These are phyloP conservation scores for Urophycis tenuis DNA, from an alignment of 2,797 vertebrate species.

Conservation along the genomic window DNA sequence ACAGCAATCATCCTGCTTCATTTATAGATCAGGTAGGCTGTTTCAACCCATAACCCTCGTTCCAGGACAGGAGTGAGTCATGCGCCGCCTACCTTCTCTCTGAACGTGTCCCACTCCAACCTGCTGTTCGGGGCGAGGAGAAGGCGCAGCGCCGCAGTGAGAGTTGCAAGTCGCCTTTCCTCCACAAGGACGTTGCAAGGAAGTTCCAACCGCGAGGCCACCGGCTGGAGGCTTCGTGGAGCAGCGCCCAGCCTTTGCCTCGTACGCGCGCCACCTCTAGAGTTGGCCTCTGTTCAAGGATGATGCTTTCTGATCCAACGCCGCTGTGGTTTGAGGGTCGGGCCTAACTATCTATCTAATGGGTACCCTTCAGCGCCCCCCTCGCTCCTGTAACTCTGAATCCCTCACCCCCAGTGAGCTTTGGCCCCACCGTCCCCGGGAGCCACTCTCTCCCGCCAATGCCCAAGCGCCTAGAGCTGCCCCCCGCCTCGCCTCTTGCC, in stretches of 20 bases:
- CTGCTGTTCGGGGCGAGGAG: background rate
- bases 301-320: background rate
- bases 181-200: background rate
- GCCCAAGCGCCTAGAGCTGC: background rate
- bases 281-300: background rate
- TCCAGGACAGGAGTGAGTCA: background rate
- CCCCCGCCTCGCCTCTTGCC: background rate
- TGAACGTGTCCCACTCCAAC: background rate
- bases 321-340: background rate
- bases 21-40: background rate
- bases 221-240: slow-evolving; percentile 1
- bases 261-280: background rate
- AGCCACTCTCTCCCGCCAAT: background rate
- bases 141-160: background rate
- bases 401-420: background rate
- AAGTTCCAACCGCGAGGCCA: background rate
- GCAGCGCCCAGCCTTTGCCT: background rate
- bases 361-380: background rate
- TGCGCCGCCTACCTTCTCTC: background rate
- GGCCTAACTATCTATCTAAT: background rate
- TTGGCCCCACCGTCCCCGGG: background rate
- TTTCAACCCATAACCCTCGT: background rate
- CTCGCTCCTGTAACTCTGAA: background rate
- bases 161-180: background rate
- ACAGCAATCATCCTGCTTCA: background rate